Evolutionary conservation across 2,113 vertebrate species (phyloP), one percentile per base, ranked within the genome.

Genomic region (Enhydra lutris): DNA sequence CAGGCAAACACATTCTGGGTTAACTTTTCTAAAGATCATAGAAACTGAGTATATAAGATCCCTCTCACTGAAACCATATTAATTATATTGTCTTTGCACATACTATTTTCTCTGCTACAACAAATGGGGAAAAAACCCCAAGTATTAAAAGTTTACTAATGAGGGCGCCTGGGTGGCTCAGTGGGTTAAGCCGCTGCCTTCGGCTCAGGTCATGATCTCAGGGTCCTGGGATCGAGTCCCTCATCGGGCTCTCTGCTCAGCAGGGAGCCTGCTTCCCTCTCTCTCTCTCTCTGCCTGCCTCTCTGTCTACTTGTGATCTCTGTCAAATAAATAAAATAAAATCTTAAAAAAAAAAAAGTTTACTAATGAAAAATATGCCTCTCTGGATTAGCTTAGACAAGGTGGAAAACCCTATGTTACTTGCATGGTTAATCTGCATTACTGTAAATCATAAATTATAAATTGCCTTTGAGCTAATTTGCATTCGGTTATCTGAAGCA

Each of bases 21-120:
- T 87, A 92, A 79, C 11, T 81, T 94, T 88, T 93, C 36, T 80
- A 87, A 89, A 94, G 36, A 87, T 69, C 57, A 76, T 79, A 92
- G 94, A 36, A 89, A 86, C 8, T 74, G 29, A 57, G 14, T 42
- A 45, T 6, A 31, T 15, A 91, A 52, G 15, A 39, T 6, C 74
- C 50, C 34, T 89, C 31, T 87, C 29, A 80, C 13, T 93, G 47
- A 96, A 95, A 91, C 69, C 36, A 26, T 61, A 14, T 63, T 74
- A n/a, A 7, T 52, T 57, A 81, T 88, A 89, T 79, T 63, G 17
- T 67, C 47, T 93, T 76, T 91, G 65, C 0, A 1, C 39, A 73
- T 69, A 92, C 31, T 84, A 85, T 84, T 80, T 96, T 89, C 71
- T 78, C 15, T 81, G 47, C 23, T 34, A 55, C 89, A 79, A 65